Evolutionary conservation across 2,113 vertebrate species (phyloP), one percentile per base, ranked within the genome.

Genomic region (Zootoca vivipara): DNA sequence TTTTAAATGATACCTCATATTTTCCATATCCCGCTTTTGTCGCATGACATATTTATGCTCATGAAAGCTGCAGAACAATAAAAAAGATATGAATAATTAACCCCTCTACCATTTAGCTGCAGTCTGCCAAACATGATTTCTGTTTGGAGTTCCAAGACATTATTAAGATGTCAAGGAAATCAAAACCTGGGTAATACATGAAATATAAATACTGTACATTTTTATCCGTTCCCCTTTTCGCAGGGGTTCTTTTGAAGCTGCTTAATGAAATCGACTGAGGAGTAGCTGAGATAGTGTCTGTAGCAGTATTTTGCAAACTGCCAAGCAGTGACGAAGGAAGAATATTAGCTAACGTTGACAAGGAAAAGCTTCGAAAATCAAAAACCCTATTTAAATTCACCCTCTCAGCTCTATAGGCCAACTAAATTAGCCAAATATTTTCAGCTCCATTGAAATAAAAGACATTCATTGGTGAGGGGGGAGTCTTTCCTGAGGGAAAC

Each of bases 81-180:
- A 91, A 83, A 87, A 87, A 90, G 2, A 82, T 87, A 86, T 64
- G 35, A 89, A 84, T 87, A 94, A 90, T 1, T n/a, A 92, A 91
- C 15, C 1, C 83, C 64, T 24, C 91, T 46, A 82, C 18, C 3
- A n/a, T 58, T 82, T 89, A 85, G 33, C n/a, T 92, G 18, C 24
- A 89, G 35, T 13, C 77, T 87, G n/a, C 70, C 77, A 81, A 78
- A 2, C 82, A 91, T 42, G 72, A 56, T 92, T 69, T 90, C 3
- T 74, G 87, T 46, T 89, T 89, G 82, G 56, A n/a, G 40, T 91
- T 87, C 26, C 33, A 87, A 90, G 24, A 35, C 83, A 80, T 88
- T 86, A 82, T 58, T 82, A 84, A 92, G 85, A 52, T 26, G 88
- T 73, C 78, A 72, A 65, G 28, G 83, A 83, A 95, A 78, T 89